Base-by-base conservation (phyloP, 1,140 invertebrate genomes). In the Cydia strobilella region DNA sequence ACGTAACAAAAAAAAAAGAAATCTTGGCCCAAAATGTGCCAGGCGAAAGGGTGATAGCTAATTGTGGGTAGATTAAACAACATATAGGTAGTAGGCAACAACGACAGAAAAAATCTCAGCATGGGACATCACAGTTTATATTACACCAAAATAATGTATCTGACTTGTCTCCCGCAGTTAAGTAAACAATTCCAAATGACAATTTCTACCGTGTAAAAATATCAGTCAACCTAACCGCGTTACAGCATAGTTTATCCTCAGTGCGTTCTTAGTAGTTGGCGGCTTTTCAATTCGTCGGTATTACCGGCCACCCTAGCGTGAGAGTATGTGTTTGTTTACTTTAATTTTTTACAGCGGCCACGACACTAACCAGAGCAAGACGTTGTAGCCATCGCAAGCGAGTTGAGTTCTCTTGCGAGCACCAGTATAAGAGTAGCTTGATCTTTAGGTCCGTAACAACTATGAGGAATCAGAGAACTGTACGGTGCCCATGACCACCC, bases 311-410 rank as follows among this genome's bases (percentile, higher is more conserved):
- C 71, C 39, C 71, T 45, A n/a, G 71, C 71, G 71, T 72, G 71
- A 72, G 39, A 72, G 71, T 51, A 48, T 35, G 25, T 72, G 42
- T 72, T 72, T 72, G 71, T 72, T 72, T 72, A 72, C 71, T 48
- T 51, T 13, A 72, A 42, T 72, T 45, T 59, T 72, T 72, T 72
- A 72, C 71, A 51, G 39, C 71, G 39, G 71, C 42, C 71, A 25
- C 71, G 71, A 72, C 71, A 72, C 15, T 72, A 72, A 72, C 71
- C 71, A 72, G 71, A 72, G 18, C 71, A 15, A 51, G 45, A 10
- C 7, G 2, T 3, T 3, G 20, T 59, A 23, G 20, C 54, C 6
- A 6, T 3, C 20, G 20, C 54, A n/a, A 18, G 48, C 48, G n/a
- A 51, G 15, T n/a, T n/a, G 0, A n/a, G 18, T 7, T 23, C 15